Evolutionary conservation across 2,797 vertebrate genomes (phyloP).

Genomic region (Anguilla pacifica): DNA sequence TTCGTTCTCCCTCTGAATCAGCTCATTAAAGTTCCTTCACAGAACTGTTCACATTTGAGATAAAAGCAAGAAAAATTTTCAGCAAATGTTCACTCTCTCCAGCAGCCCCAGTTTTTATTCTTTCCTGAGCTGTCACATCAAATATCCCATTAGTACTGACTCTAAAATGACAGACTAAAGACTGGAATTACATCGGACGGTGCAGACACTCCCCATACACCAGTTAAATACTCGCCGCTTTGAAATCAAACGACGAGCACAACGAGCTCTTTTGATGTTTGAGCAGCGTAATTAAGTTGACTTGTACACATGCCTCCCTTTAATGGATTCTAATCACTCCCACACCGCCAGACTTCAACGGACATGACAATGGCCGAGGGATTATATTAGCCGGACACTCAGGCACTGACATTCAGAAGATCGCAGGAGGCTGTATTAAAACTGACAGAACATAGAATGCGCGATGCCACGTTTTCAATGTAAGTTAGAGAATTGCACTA

Average conservation of each 20-base stretch:
- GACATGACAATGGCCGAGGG: neutral
- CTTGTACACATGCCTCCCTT: neutral
- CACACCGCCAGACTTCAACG: neutral
- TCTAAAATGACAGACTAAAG: neutral
- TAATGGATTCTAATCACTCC: neutral
- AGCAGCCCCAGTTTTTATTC: neutral
- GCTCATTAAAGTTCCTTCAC: neutral
- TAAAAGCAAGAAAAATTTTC: neutral
- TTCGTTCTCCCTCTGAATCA: neutral
- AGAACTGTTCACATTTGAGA: neutral
- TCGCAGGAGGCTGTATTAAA: neutral
- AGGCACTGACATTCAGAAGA: neutral
- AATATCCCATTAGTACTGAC: constrained; percentile 10
- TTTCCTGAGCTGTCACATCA: neutral
- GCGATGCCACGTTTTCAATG: neutral
- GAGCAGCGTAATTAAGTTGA: neutral
- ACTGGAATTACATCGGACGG: neutral
- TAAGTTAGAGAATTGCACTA: neutral
- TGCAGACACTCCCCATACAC: neutral
- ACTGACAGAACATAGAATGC: neutral
- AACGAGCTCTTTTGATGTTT: neutral
- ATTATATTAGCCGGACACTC: neutral
- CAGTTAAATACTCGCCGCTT: neutral
- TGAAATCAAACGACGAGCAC: neutral
- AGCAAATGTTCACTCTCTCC: neutral